phyloP scores from a whole-genome alignment of 2,797 vertebrate genomes.

The Cygnus olor region DNA sequence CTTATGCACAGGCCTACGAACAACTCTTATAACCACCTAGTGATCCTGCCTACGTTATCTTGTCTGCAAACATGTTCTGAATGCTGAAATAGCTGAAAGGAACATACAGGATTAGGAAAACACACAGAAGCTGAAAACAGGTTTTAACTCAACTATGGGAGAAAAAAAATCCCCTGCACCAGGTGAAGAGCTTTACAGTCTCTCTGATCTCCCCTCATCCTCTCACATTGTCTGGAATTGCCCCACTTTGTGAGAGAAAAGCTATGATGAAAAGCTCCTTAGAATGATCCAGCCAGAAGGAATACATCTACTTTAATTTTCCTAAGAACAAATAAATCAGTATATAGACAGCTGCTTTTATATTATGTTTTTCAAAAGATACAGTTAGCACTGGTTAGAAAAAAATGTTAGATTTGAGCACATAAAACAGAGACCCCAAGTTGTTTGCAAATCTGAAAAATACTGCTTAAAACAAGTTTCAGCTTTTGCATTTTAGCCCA shows the following conservation, averaged over 20 bases:
- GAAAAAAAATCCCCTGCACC: constrained; percentile 29
- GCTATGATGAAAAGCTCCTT: background rate
- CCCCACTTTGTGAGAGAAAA: background rate
- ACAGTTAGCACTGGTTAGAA: background rate
- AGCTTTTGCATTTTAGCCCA: background rate
- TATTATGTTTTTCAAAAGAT: background rate
- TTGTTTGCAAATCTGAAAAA: background rate
- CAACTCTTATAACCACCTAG: constrained; percentile 39
- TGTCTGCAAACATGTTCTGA: constrained; percentile 27
- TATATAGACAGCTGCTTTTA: background rate
- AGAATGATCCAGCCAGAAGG: background rate
- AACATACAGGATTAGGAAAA: constrained; percentile 54
- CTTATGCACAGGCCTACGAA: constrained; percentile 9
- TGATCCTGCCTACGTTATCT: constrained; percentile 38
- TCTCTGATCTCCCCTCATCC: constrained; percentile 14
- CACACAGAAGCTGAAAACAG: constrained; percentile 29
- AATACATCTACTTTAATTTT: background rate
- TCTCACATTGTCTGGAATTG: background rate
- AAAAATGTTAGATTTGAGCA: background rate
- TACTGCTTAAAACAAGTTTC: background rate
- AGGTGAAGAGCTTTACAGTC: constrained; percentile 30
- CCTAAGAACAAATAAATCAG: background rate
- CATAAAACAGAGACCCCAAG: background rate
- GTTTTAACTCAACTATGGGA: background rate
- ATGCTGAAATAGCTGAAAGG: constrained; percentile 49